These are phyloP conservation scores for Rhadinocentrus ornatus DNA, from an alignment of 2,797 vertebrate species.

Conservation along the genomic window DNA sequence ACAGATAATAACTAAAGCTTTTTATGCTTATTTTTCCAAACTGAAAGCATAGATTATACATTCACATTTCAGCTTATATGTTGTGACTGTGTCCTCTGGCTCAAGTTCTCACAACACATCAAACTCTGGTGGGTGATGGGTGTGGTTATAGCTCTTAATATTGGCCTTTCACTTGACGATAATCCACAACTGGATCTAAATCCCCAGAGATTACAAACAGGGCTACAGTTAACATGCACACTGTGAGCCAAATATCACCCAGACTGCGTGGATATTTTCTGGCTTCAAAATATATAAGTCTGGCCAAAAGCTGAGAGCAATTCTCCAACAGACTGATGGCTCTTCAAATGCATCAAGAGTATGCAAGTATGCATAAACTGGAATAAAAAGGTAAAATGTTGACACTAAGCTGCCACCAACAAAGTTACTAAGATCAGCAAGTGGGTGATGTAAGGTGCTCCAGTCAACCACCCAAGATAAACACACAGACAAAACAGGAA, in stretches of 20 bases:
- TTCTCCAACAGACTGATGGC: conserved; percentile 40
- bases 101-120: conserved; percentile 64
- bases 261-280: conserved; percentile 65
- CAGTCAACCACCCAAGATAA: conserved; percentile 55
- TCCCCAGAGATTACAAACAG: conserved; percentile 81
- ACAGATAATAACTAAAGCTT: conserved; percentile 78
- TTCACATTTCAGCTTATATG: conserved; percentile 77
- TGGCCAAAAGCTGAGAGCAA: conserved; percentile 58
- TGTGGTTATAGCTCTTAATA: conserved; percentile 67
- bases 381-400: conserved; percentile 62
- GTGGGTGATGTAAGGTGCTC: conserved; percentile 57
- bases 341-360: conserved; percentile 53
- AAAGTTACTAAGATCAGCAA: conserved; percentile 62
- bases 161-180: conserved; percentile 79
- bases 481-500: conserved; percentile 55
- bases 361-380: conserved; percentile 59
- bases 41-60: conserved; percentile 80
- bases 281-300: conserved; percentile 61
- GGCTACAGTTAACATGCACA: conserved; percentile 73
- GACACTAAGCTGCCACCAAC: conserved; percentile 61
- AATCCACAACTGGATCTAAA: conserved; percentile 85
- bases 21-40: conserved; percentile 77
- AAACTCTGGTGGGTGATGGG: conserved; percentile 53
- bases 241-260: conserved; percentile 69
- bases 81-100: conserved; percentile 68